Conservation (phyloP, 2,113 vertebrate species). For the Sakesphorus luctuosus region DNA sequence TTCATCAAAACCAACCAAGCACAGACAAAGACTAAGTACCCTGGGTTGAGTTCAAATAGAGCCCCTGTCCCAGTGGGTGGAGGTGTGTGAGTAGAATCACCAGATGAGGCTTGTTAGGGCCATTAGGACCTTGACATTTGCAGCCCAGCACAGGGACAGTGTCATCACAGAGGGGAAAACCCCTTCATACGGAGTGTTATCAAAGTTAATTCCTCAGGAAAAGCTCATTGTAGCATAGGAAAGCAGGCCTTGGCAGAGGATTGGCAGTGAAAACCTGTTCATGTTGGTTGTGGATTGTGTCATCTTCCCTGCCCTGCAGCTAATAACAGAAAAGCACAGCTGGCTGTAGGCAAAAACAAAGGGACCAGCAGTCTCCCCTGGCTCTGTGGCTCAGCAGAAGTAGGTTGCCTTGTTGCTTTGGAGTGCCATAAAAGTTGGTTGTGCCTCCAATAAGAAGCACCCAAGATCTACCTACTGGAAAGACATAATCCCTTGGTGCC, state of each 20-base stretch:
- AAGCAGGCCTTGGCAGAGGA: not conserved
- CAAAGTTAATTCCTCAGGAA: not conserved
- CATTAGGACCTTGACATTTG: not conserved
- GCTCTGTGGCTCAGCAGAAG: not conserved
- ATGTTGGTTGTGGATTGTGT: accelerated
- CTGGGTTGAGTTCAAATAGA: not conserved
- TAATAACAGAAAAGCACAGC: not conserved
- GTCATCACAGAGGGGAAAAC: not conserved
- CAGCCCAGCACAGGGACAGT: not conserved
- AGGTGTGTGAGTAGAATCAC: not conserved
- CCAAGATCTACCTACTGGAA: not conserved
- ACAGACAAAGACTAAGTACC: accelerated
- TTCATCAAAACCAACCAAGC: accelerated
- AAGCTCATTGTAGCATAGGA: not conserved
- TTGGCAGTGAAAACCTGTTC: not conserved
- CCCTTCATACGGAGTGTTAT: too few relatives aligned
- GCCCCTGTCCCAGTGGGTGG: accelerated
- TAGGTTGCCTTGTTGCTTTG: not conserved
- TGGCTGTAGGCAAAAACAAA: not conserved
- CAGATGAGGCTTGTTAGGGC: not conserved
- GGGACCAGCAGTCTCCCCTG: not conserved
- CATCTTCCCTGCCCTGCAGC: not conserved
- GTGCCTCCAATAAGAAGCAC: not conserved
- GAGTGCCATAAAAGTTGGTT: not conserved
- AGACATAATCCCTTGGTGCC: not conserved